Evolutionary conservation across 2,888 invertebrate genomes (phyloP), one percentile per base, ranked within the genome.

Genomic region (Unio pictorum): DNA sequence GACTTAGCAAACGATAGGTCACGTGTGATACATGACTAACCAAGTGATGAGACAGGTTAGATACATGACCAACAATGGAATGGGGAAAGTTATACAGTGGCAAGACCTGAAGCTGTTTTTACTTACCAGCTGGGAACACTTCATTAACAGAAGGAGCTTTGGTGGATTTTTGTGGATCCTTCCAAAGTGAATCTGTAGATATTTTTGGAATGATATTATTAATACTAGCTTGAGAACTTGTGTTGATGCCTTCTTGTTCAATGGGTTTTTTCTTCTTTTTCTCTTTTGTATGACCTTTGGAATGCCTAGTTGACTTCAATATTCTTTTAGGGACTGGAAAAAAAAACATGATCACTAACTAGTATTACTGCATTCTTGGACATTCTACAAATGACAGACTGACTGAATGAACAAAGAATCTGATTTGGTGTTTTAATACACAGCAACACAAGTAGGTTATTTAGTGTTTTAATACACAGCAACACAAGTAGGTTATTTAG

Each of bases 311-410:
- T 62, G 80, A 77, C 69, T 81, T 84, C 67, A 85, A 80, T 71
- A 84, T 81, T 71, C 78, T 83, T 79, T 89, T 89, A 56, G 88
- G 87, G 73, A 0, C 93, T 93, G 78, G 59, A 82, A 84, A 61
- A 61, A 57, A 67, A 60, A 28, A 34, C 55, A 23, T 56, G 62
- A 59, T 62, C 30, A 59, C 30, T 15, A 45, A 4, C 3, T 11
- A 45, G 45, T 45, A 45, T 45, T 15, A 45, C 11, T 45, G 15
- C 4, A 11, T 45, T 45, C 45, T 45, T 45, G 15, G 45, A 45
- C 8, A 34, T 34, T 8, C 34, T 34, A 34, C 34, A 34, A 8
- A 34, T 34, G 34, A 8, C 8, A 45, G 45, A 45, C 3, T 15
- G 45, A 3, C 2, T 45, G 45, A 45, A 45, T 15, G 11, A 45